Evolutionary conservation across 2,797 vertebrate species (phyloP).

Genomic region (Siniperca undulata): DNA sequence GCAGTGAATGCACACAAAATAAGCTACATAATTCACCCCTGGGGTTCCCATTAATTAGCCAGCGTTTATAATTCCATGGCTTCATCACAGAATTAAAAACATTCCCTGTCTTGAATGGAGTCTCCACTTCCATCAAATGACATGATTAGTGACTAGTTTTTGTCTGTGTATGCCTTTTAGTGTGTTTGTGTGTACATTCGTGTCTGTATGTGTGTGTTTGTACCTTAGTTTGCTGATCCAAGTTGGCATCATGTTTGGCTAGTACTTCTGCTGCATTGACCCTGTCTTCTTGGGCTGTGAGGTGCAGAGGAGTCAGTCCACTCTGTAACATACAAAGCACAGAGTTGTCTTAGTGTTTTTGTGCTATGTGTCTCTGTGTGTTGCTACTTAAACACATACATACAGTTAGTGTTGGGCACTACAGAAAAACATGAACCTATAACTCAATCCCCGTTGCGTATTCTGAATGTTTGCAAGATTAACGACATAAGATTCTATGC

Average conservation of each 20-base stretch:
- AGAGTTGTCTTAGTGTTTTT: background rate
- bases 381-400: background rate
- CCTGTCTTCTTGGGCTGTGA: slow-evolving; percentile 95
- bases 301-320: slow-evolving; percentile 93
- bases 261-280: slow-evolving; percentile 93
- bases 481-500: background rate
- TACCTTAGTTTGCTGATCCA: slow-evolving; percentile 97
- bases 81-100: background rate
- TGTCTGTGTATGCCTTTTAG: background rate
- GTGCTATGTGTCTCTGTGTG: slow-evolving; percentile 70
- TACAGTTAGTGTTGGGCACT: background rate
- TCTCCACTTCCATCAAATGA: background rate
- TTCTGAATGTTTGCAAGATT: background rate
- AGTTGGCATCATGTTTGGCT: slow-evolving; percentile 90
- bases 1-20: background rate
- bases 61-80: background rate
- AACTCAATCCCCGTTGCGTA: background rate
- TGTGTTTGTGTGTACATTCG: background rate
- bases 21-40: background rate
- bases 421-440: background rate
- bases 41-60: background rate
- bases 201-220: slow-evolving; percentile 32
- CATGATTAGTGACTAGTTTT: background rate
- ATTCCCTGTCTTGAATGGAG: background rate
- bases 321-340: slow-evolving; percentile 82